These are phyloP conservation scores for Oriolus oriolus DNA, from an alignment of 2,113 vertebrate species.

Conservation along the genomic window DNA sequence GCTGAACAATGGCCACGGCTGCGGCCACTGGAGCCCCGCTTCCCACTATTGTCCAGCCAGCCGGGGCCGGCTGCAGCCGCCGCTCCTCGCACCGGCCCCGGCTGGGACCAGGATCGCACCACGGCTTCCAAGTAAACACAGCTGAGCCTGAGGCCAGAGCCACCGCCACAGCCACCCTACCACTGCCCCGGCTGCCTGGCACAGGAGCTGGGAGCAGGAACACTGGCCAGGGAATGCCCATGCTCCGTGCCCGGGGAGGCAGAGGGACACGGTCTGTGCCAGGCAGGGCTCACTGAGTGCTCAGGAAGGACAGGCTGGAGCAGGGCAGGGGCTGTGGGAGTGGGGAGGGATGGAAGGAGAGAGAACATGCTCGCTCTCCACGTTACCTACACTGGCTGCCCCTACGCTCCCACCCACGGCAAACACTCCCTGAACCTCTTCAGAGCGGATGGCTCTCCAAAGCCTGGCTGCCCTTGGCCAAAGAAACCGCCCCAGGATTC, in stretches of 20 bases:
- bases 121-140: neutral
- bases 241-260: fast-evolving
- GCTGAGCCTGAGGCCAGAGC: neutral
- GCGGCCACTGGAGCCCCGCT: constrained; percentile 2
- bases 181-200: fast-evolving
- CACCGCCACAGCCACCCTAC: neutral
- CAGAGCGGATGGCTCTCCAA: neutral
- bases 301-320: neutral
- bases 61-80: neutral
- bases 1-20: constrained; percentile 3
- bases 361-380: fast-evolving
- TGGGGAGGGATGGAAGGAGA: neutral
- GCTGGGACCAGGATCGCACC: neutral
- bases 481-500: neutral
- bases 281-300: fast-evolving
- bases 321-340: neutral
- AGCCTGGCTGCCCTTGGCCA: neutral
- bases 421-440: neutral
- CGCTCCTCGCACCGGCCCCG: fast-evolving
- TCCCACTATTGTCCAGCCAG: constrained; percentile 69
- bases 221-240: fast-evolving
- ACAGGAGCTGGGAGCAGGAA: neutral
- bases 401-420: neutral
- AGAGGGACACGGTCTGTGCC: neutral
- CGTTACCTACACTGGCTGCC: fast-evolving